Evolutionary conservation across 2,888 invertebrate genomes (phyloP).

Genomic region (Odontocolon sp.): DNA sequence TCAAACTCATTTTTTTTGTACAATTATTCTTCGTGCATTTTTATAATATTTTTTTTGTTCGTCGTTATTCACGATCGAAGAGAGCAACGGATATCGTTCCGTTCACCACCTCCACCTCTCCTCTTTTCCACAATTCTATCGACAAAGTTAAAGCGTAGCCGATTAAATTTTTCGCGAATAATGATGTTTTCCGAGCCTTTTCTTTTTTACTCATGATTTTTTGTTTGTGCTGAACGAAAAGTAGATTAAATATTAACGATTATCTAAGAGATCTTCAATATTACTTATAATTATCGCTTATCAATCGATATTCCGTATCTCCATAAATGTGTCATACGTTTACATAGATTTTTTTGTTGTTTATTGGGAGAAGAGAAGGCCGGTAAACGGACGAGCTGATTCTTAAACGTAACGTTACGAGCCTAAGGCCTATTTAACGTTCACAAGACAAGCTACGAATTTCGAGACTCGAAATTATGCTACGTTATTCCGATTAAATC

Average conservation of each 20-base stretch:
- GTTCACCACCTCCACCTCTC: constrained; percentile 16
- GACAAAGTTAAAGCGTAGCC: neutral
- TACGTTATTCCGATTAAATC: constrained; percentile 47
- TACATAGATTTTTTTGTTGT: constrained; percentile 19
- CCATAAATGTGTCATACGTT: constrained; percentile 29
- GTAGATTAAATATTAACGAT: constrained; percentile 57
- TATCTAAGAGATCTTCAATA: constrained; percentile 60
- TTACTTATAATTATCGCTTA: constrained; percentile 45
- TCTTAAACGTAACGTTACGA: neutral
- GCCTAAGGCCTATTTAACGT: neutral
- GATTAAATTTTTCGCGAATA: constrained; percentile 8
- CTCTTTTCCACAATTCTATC: constrained; percentile 35
- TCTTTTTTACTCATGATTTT: constrained; percentile 22
- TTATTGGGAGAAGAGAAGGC: neutral
- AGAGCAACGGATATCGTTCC: constrained; percentile 27
- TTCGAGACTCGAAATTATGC: constrained; percentile 42
- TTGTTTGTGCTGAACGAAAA: constrained; percentile 57
- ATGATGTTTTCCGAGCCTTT: neutral
- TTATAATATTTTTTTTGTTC: constrained; percentile 43
- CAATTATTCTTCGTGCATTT: constrained; percentile 69
- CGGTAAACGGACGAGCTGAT: constrained; percentile 9
- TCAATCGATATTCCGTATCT: constrained; percentile 27
- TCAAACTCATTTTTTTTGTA: constrained; percentile 64
- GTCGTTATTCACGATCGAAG: constrained; percentile 55
- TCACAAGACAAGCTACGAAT: constrained; percentile 29